Percentiles rank a stretch among this genome's conserved stretches.
These are phyloP conservation scores for Eucidaris tribuloides DNA, from an alignment of 35 echinoderm and acorn worm species.

Conservation along the genomic window DNA sequence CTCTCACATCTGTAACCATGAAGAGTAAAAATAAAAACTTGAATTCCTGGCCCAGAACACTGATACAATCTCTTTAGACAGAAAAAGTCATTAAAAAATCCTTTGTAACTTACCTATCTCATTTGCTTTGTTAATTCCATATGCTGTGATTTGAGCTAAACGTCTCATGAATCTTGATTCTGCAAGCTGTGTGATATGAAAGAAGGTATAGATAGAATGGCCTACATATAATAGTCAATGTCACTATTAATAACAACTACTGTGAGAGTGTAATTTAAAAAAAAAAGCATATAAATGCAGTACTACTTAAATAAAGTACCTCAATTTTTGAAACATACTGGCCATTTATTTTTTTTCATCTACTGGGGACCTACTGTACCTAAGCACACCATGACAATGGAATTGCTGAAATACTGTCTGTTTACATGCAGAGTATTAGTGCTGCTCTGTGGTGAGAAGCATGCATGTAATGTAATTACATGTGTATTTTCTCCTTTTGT, in stretches of 20 bases:
- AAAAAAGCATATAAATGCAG: not conserved
- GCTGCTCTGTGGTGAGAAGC: not conserved
- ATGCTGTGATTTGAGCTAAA: conserved; percentile 84
- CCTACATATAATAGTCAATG: not conserved
- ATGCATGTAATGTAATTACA: not conserved
- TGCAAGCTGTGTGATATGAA: conserved; percentile 55
- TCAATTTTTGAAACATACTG: no score
- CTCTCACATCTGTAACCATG: no score
- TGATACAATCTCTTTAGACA: no score
- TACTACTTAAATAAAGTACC: not conserved
- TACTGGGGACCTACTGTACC: not conserved
- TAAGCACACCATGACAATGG: not conserved
- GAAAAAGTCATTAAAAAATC: not conserved
- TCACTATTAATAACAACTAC: not conserved
- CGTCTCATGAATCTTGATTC: conserved; percentile 87
- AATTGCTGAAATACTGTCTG: not conserved
- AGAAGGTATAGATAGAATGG: not conserved
- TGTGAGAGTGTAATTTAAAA: not conserved
- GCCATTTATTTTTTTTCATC: not conserved
- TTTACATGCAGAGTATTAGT: not conserved
- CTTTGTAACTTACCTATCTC: conserved; percentile 58
- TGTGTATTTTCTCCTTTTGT: no score
- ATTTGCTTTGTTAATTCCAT: conserved; percentile 67
- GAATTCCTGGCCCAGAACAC: no score
- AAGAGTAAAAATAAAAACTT: no score